Evolutionary conservation across 1,140 invertebrate species (phyloP).

Genomic region (Solen grandis): DNA sequence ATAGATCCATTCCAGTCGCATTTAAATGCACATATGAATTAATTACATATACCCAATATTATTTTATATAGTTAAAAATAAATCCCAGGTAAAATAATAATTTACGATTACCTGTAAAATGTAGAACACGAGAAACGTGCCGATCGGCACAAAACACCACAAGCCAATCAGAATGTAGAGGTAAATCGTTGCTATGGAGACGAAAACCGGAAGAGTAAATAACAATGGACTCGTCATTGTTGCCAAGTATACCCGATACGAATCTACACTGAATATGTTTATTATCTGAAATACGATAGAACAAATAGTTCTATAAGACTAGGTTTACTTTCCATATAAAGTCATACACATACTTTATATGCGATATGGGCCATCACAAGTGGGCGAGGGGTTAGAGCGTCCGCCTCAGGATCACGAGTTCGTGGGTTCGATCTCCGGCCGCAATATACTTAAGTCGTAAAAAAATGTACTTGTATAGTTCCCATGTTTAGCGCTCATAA

Average conservation of each 20-base stretch:
- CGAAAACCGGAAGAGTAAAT: slow-evolving; percentile 41
- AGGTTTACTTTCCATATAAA: neutral
- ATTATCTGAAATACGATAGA: slow-evolving; percentile 51
- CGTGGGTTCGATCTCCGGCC: too few relatives aligned
- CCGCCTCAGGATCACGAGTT: too few relatives aligned
- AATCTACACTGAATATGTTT: slow-evolving; percentile 53
- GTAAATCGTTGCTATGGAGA: slow-evolving; percentile 45
- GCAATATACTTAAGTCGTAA: too few relatives aligned
- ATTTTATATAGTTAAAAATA: too few relatives aligned
- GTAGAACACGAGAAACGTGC: slow-evolving; percentile 49
- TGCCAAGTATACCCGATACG: slow-evolving; percentile 48
- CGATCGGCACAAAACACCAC: slow-evolving; percentile 51
- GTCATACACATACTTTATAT: neutral
- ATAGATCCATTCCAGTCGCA: too few relatives aligned
- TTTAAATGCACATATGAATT: too few relatives aligned
- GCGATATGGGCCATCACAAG: neutral
- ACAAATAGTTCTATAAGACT: neutral
- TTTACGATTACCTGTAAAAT: slow-evolving; percentile 47
- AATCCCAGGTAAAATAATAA: too few relatives aligned
- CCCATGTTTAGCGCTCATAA: too few relatives aligned
- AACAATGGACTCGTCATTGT: slow-evolving; percentile 16
- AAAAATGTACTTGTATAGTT: too few relatives aligned
- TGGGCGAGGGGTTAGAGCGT: too few relatives aligned
- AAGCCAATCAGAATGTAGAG: slow-evolving; percentile 42
- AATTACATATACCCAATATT: too few relatives aligned